A percentile compares a stretch with the other conserved stretches of the same genome.
Conservation (phyloP, 1,140 invertebrate genomes). For the Diuraphis noxia region DNA sequence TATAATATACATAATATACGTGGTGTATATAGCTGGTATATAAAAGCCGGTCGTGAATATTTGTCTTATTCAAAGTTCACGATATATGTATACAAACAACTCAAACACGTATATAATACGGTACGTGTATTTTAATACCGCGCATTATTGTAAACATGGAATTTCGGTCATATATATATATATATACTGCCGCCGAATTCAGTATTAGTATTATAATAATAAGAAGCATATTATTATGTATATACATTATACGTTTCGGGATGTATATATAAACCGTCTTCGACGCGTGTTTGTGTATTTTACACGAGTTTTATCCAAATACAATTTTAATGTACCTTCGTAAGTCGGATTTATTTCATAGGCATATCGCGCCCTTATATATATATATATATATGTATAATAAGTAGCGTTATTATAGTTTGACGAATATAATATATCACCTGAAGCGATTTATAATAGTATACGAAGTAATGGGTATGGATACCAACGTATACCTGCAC, state of each 20-base stretch:
- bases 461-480: not conserved
- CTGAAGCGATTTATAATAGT: not conserved
- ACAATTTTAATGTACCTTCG: not conserved
- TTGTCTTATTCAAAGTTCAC: slow-evolving; percentile 1
- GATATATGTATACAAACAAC: not conserved
- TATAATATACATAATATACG: not conserved
- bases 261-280: not conserved
- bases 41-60: slow-evolving; percentile 4
- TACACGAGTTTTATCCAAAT: not conserved
- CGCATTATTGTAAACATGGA: slow-evolving; percentile 1
- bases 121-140: not conserved
- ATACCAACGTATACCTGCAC: not conserved
- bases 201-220: not conserved
- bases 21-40: not conserved
- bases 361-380: not conserved
- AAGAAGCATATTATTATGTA: not conserved
- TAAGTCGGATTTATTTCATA: slow-evolving; percentile 7
- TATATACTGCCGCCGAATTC: not conserved
- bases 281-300: not conserved
- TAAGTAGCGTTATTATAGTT: not conserved
- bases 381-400: not conserved
- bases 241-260: not conserved
- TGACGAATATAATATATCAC: not conserved
- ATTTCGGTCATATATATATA: no score
- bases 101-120: not conserved